Evolutionary conservation across 2,888 invertebrate genomes (phyloP).

Genomic region (Tetragonula carbonaria): DNA sequence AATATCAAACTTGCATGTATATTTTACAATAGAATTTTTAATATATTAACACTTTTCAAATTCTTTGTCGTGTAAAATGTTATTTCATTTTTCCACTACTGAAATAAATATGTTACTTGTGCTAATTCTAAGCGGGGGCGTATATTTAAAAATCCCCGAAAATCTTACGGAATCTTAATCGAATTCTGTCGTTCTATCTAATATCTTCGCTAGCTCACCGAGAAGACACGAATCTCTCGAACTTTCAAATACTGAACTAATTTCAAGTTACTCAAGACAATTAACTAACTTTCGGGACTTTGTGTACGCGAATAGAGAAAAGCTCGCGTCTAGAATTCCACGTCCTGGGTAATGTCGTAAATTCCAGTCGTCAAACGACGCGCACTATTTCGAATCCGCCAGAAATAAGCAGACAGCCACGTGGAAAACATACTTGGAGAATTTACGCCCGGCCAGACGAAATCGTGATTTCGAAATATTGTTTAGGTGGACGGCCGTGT

Average conservation of each 20-base stretch:
- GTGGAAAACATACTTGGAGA: conserved; percentile 16
- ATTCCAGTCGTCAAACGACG: conserved; percentile 44
- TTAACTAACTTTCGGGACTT: not conserved
- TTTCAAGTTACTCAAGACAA: not conserved
- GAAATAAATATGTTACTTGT: too few species aligned
- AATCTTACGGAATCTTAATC: too few species aligned
- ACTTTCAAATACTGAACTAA: not conserved
- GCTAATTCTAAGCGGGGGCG: too few species aligned
- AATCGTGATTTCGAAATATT: conserved; percentile 30
- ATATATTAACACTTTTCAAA: too few species aligned
- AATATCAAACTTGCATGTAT: too few species aligned
- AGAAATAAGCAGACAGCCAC: conserved; percentile 45
- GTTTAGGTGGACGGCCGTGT: conserved; percentile 32
- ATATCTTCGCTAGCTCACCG: not conserved
- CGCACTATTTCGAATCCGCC: conserved; percentile 23
- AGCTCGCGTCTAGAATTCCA: not conserved
- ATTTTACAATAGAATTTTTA: too few species aligned
- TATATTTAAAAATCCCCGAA: too few species aligned
- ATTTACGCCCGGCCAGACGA: conserved; percentile 31
- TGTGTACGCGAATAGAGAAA: not conserved
- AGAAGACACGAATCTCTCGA: not conserved
- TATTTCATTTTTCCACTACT: too few species aligned
- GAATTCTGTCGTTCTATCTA: too few species aligned
- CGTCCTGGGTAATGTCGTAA: not conserved
- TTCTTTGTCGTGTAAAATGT: too few species aligned